Evolutionary conservation across 2,113 vertebrate species (phyloP), one percentile per base, ranked within the genome.

Genomic region (Syrmaticus mikado): DNA sequence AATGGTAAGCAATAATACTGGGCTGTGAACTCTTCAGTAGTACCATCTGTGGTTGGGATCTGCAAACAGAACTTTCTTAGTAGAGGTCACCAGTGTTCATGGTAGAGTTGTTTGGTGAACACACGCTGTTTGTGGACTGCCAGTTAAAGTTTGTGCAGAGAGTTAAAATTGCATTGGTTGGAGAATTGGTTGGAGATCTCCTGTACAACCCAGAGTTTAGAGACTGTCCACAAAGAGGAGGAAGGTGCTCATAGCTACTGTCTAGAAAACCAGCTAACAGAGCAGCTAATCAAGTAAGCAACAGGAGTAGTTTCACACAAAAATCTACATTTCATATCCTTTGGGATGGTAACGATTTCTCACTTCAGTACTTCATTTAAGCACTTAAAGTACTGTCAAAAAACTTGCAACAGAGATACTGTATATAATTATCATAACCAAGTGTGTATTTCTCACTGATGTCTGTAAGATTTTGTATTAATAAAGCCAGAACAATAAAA

Each of bases 371-470:
- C 74, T 83, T 40, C 8, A 41, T 38, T 67, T 75, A 21, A 87
- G 41, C 27, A 36, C 25, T 66, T 71, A 30, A 79, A 76, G 38
- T 30, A 25, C 74, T 57, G 30, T 52, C 34, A 34, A 18, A 30
- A 27, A 8, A 24, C 46, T 52, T 70, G 50, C 40, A 61, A 43
- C 28, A 70, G 15, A 3, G 16, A 0, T 1, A 41, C 3, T 16
- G 5, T 3, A 25, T 34, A 8, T 66, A 12, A 21, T 30, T 24
- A n/a, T 57, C 81, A 36, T 19, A 85, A 48, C 34, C 10, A 93
- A 34, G 0, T 3, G 5, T 18, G 67, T 8, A 4, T 53, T 71
- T 82, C 9, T 72, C 3, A 48, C 30, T 0, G 0, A n/a, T 3
- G 76, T 90, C 13, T 66, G 19, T 25, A 27, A 17, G 22, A 2